These are phyloP conservation scores for Paramormyrops kingsleyae DNA, from an alignment of 2,113 vertebrate species.

Conservation along the genomic window DNA sequence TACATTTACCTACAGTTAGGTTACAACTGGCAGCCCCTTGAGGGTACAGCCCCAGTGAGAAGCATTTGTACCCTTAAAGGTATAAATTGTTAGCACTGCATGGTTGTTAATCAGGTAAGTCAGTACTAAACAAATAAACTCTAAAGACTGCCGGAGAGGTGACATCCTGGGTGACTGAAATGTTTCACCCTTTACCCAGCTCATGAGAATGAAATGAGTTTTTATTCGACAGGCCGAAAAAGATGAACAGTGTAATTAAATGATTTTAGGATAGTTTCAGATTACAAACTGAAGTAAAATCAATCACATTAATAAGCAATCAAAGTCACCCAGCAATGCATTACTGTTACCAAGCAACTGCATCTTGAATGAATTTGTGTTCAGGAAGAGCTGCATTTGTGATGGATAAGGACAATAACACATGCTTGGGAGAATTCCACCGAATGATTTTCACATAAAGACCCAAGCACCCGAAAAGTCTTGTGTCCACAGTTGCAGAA, in stretches of 20 bases:
- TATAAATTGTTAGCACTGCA: neutral
- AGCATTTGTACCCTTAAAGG: neutral
- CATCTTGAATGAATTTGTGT: slow-evolving; percentile 7
- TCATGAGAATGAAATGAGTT: neutral
- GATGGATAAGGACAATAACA: slow-evolving; percentile 2
- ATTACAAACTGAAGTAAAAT: neutral
- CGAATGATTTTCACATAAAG: slow-evolving; percentile 5
- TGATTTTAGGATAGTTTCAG: neutral
- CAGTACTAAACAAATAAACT: neutral
- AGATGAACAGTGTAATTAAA: slow-evolving; percentile 4
- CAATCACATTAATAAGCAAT: neutral
- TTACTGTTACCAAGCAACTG: neutral
- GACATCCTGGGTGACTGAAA: neutral
- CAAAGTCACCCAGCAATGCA: neutral
- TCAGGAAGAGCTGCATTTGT: neutral
- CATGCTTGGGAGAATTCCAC: slow-evolving; percentile 1
- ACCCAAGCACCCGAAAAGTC: neutral
- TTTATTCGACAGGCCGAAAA: neutral
- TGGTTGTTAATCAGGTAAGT: neutral
- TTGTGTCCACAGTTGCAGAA: neutral
- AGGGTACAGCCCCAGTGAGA: neutral
- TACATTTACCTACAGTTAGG: neutral
- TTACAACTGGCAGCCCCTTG: neutral
- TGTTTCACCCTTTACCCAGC: neutral
- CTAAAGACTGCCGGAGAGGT: neutral